Base-by-base conservation (phyloP, 2,113 vertebrate species). In the Mixornis gularis region DNA sequence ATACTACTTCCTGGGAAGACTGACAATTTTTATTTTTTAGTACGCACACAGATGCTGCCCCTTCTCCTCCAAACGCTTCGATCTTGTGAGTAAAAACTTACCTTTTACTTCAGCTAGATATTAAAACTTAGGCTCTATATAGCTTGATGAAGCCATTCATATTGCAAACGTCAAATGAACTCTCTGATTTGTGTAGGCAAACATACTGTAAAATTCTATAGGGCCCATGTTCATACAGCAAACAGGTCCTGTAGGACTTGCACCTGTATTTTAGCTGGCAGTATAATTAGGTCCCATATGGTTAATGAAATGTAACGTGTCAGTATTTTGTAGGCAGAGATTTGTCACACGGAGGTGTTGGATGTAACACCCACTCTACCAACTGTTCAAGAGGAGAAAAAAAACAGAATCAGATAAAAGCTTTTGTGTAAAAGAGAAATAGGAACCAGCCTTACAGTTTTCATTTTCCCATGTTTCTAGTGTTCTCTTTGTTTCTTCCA, bases 241-340 rank as follows among this genome's bases (percentile, higher is more conserved):
- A 93, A 79, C 0, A 7, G 14, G 86, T 76, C 13, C 43, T 72
- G 60, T 65, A 36, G 59, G 51, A 85, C 29, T 85, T 91, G 64
- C 71, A 94, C 87, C 92, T 91, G 84, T 79, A 92, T 91, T 88
- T 93, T 77, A 89, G 48, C 71, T 95, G 91, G 79, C 84, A 93
- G 74, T 26, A 70, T 69, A 91, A 96, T 96, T 87, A 89, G 59
- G 81, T 85, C 92, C 94, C 96, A 96, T 94, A 95, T 96, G 95
- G 91, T 85, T 95, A 96, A 94, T 93, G 94, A 94, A 92, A 95
- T 89, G 66, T 89, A 95, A 91, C 40, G 2, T 96, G 91, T 92
- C 95, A 94, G 94, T 85, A 92, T 79, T 96, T 92, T 91, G 92
- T 95, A 93, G 96, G 95, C 71, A 93, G 94, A 95, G 95, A 96